phyloP scores from a whole-genome alignment of 2,113 vertebrate species.

The Pristiophorus japonicus region DNA sequence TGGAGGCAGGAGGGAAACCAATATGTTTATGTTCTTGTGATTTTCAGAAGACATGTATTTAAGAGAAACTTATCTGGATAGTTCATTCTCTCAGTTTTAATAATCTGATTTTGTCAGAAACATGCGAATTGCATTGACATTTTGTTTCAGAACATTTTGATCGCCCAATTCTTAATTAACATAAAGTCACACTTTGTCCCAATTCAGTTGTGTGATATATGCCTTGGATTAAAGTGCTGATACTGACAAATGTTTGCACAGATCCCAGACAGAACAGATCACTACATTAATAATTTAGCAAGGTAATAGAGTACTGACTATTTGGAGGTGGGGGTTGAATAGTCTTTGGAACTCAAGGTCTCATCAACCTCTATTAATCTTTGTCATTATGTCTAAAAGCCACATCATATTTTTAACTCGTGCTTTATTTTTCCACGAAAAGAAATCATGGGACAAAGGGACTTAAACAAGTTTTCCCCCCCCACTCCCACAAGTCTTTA shows the following conservation, averaged over 20 bases:
- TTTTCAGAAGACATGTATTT: neutral
- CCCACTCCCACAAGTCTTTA: neutral
- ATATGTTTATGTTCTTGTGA: neutral
- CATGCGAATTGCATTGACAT: neutral
- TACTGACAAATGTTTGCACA: neutral
- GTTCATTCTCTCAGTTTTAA: neutral
- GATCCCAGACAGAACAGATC: neutral
- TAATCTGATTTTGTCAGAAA: neutral
- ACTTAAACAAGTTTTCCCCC: neutral
- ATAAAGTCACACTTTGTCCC: neutral
- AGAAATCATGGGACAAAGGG: no score
- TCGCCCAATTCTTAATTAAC: neutral
- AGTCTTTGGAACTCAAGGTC: neutral
- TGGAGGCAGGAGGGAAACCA: neutral
- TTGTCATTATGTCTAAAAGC: neutral
- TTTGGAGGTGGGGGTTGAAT: neutral
- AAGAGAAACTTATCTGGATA: neutral
- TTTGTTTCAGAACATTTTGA: neutral
- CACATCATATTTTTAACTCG: neutral
- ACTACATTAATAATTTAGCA: conserved; percentile 28
- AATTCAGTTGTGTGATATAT: neutral
- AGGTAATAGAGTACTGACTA: conserved; percentile 5
- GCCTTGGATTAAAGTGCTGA: neutral
- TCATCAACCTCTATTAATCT: neutral
- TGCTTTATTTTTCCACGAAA: neutral